Percentiles rank a stretch among this genome's conserved stretches.
Evolutionary conservation across 1,140 invertebrate genomes (phyloP).

Genomic region (Solen grandis): DNA sequence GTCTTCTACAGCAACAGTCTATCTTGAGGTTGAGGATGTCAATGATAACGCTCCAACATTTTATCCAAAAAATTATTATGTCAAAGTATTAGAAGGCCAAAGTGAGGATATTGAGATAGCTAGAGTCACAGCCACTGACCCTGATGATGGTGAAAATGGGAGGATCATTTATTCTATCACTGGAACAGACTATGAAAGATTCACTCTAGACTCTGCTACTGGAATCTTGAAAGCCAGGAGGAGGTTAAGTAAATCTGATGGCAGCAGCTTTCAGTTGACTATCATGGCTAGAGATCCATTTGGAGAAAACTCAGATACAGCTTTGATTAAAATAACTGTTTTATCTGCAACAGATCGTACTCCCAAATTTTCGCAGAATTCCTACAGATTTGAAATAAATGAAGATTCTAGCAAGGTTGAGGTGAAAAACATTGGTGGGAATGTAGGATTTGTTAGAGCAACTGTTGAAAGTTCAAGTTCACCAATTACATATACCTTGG

Average conservation of each 20-base stretch:
- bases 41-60: slow-evolving; percentile 97
- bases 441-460: slow-evolving; percentile 89
- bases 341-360: slow-evolving; percentile 57
- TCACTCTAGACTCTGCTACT: slow-evolving; percentile 64
- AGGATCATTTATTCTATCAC: slow-evolving; percentile 71
- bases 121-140: slow-evolving; percentile 88
- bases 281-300: slow-evolving; percentile 65
- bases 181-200: slow-evolving; percentile 62
- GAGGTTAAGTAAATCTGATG: slow-evolving; percentile 31
- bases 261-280: slow-evolving; percentile 56
- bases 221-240: slow-evolving; percentile 66
- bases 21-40: slow-evolving; percentile 88
- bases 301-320: slow-evolving; percentile 53
- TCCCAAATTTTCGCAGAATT: slow-evolving; percentile 75
- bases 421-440: slow-evolving; percentile 83
- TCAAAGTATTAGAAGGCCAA: slow-evolving; percentile 88
- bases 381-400: slow-evolving; percentile 89
- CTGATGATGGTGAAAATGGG: slow-evolving; percentile 91
- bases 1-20: slow-evolving; percentile 87
- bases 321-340: slow-evolving; percentile 68
- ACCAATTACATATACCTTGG: slow-evolving; percentile 88
- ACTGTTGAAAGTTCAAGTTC: slow-evolving; percentile 73
- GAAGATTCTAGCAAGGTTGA: slow-evolving; percentile 86
- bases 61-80: slow-evolving; percentile 81
- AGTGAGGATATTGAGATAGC: slow-evolving; percentile 84